Evolutionary conservation across 2,113 vertebrate genomes (phyloP), one percentile per base, ranked within the genome.

Genomic region (Talpa occidentalis): DNA sequence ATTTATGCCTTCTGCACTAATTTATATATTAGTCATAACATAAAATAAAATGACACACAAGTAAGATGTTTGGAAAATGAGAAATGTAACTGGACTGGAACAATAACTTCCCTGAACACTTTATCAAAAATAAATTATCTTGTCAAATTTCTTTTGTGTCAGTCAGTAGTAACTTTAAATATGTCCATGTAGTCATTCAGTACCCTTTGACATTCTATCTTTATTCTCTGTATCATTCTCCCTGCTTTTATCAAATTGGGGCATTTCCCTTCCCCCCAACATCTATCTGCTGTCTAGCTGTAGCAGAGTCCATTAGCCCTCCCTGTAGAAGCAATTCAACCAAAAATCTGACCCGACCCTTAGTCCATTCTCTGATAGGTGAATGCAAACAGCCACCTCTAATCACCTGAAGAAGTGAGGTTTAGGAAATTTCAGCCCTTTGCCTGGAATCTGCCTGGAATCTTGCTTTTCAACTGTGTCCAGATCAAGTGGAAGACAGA

Each of bases 311-410:
- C 54, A 5, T 88, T 72, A 70, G 76, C 67, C 89, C 88, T 84
- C n/a, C 76, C 74, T 49, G n/a, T 80, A 93, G n/a, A 98, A 97
- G 77, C 80, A 97, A 95, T 92, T 83, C 79, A 91, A 89, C 98
- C 40, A 35, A 98, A 98, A 98, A 98, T 98, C 97, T 96, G 94
- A 96, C 98, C 98, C 98, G 98, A 98, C 99, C 98, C 96, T 98
- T 98, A 99, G 98, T 98, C 99, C 98, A 98, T 98, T 97, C 97
- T 98, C 88, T 95, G 94, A 98, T 98, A 98, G 97, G 98, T 98
- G 98, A 99, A 99, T 98, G 98, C 92, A 99, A 99, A 99, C 98
- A 99, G 98, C 99, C 99, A 98, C 95, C 95, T 95, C 93, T 99
- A 99, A 99, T 98, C 98, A 98, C 97, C 97, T 98, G 96, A 98